phyloP scores from a whole-genome alignment of 2,888 invertebrate genomes.

The Platycnemis pennipes region DNA sequence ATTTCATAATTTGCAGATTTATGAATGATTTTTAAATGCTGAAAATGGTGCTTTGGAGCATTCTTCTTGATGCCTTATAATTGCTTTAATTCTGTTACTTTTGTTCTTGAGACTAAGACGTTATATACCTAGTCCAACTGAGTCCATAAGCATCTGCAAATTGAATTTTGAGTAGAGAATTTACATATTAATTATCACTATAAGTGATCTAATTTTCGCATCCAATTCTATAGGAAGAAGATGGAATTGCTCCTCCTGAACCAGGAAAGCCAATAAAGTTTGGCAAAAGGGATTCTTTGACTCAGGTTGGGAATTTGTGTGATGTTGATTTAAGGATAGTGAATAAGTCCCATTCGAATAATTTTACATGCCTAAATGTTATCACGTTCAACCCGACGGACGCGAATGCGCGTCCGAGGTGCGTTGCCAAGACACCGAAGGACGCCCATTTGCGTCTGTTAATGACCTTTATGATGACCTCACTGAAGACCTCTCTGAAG shows the following conservation, averaged over 20 bases:
- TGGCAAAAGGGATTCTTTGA: constrained; percentile 55
- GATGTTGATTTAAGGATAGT: background rate
- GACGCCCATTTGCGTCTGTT: too few species aligned
- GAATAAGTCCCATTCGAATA: background rate
- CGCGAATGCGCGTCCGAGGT: too few species aligned
- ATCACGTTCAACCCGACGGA: too few species aligned
- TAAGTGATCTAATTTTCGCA: background rate
- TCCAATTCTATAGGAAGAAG: constrained; percentile 60
- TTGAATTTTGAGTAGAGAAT: background rate
- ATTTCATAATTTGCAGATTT: background rate
- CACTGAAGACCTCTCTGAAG: too few species aligned
- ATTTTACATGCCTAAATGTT: background rate
- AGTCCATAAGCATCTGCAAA: background rate
- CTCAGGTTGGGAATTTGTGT: constrained; percentile 57
- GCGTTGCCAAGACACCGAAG: too few species aligned
- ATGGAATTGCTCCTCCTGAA: constrained; percentile 41
- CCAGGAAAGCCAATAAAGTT: constrained; percentile 32
- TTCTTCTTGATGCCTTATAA: background rate
- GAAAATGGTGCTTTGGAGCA: background rate
- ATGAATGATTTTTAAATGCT: background rate
- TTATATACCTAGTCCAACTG: background rate
- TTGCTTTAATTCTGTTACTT: background rate
- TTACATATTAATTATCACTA: background rate
- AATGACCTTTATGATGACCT: too few species aligned
- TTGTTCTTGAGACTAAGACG: background rate